Conservation (phyloP, 2,797 vertebrate species). For the Sebastes steindachneri region DNA sequence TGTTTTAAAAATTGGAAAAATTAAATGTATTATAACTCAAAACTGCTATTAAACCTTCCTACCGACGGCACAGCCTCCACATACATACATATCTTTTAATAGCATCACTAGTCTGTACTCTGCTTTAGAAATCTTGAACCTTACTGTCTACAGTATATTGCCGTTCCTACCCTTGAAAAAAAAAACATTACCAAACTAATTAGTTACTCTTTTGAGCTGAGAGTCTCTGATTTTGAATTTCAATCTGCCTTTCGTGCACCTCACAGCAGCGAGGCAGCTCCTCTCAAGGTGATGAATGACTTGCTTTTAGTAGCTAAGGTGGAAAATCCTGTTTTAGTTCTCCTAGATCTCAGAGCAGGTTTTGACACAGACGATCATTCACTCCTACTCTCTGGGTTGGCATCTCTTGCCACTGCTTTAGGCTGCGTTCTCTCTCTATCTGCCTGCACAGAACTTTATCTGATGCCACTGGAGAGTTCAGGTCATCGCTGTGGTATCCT, state of each 20-base stretch:
- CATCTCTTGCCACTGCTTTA: conserved; percentile 47
- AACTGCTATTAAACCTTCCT: background rate
- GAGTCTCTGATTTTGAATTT: conserved; percentile 25
- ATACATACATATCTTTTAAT: background rate
- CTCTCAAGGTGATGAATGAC: conserved; percentile 50
- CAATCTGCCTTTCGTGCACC: conserved; percentile 17
- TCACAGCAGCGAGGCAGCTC: conserved; percentile 29
- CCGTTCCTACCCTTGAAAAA: background rate
- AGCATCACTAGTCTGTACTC: background rate
- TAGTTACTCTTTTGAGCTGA: conserved; percentile 25
- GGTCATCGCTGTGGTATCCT: conserved; percentile 34
- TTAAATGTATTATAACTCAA: background rate
- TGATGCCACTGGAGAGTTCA: conserved; percentile 40
- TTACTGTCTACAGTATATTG: background rate
- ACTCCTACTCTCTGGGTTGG: conserved; percentile 60
- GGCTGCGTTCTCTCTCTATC: conserved; percentile 43
- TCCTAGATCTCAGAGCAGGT: conserved; percentile 46
- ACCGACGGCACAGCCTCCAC: background rate
- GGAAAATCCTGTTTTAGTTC: conserved; percentile 64
- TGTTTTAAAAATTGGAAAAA: background rate
- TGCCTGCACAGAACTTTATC: conserved; percentile 43
- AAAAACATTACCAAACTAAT: conserved; percentile 11
- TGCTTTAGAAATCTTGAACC: background rate
- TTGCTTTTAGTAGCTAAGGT: conserved; percentile 58
- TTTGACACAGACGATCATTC: conserved; percentile 64